Evolutionary conservation across 2,888 invertebrate genomes (phyloP), one percentile per base, ranked within the genome.

Genomic region (Gymnoscelis rufifasciata): DNA sequence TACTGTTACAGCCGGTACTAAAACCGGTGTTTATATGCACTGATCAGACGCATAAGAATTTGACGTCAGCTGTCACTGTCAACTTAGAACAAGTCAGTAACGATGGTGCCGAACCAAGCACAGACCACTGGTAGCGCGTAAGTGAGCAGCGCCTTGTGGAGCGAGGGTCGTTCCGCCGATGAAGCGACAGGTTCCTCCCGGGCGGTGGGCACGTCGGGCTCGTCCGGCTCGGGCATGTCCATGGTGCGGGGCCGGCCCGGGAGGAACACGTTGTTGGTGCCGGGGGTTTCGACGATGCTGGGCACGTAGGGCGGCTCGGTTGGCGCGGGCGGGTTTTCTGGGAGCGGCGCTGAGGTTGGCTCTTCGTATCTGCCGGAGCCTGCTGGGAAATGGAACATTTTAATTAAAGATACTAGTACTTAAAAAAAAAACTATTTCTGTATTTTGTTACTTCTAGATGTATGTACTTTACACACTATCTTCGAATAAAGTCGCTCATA

Each of bases 21-120:
- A n/a, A n/a, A n/a, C n/a, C n/a, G n/a, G n/a, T n/a, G n/a, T n/a
- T n/a, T n/a, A n/a, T n/a, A n/a, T n/a, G 19, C 10, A 14, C 10
- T 23, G 10, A 19, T 15, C 19, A 35, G 19, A 35, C 35, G 35
- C 35, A 35, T 15, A 6, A 29, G 43, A 43, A 38, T 27, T 36
- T 30, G 39, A 29, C 43, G 39, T 29, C 7, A 30, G 13, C 30
- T 19, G 29, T 23, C 28, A 41, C 24, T 39, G 19, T 19, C 39
- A 33, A 14, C 44, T 93, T 94, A 95, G 91, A 95, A 93, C 86
- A 94, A 90, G 78, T 95, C 94, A 67, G 93, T 92, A 76, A 95
- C 91, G 65, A 94, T 92, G 55, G 93, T 92, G 48, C 94, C 95
- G 81, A 95, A 93, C 95, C 95, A 95, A 69, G 94, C 93, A 78